Evolutionary conservation across 1,140 invertebrate species (phyloP).

Genomic region (Brachionus koreanus): DNA sequence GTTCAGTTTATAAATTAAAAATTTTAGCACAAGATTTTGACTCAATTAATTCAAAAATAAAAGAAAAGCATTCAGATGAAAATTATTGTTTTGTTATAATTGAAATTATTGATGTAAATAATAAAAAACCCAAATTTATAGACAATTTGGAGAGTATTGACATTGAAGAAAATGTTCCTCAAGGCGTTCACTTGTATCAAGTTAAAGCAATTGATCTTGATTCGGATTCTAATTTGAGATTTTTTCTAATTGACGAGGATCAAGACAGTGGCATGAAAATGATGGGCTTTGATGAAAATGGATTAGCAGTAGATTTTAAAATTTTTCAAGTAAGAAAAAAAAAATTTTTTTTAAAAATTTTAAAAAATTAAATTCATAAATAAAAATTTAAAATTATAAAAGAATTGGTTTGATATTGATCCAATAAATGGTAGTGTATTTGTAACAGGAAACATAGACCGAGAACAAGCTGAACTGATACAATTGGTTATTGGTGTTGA

Average conservation of each 20-base stretch:
- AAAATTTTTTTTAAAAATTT: background rate
- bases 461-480: constrained; percentile 76
- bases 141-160: constrained; percentile 65
- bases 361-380: constrained; percentile 51
- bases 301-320: background rate
- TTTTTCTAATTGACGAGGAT: background rate
- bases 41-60: constrained; percentile 67
- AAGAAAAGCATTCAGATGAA: constrained; percentile 62
- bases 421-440: constrained; percentile 45
- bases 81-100: constrained; percentile 68
- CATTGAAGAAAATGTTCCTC: constrained; percentile 72
- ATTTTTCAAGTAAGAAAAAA: background rate
- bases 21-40: constrained; percentile 66
- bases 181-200: constrained; percentile 58
- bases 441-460: constrained; percentile 65
- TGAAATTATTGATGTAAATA: constrained; percentile 81
- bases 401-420: constrained; percentile 47
- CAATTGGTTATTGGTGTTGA: constrained; percentile 72
- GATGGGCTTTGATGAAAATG: background rate
- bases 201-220: constrained; percentile 74
- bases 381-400: constrained; percentile 53
- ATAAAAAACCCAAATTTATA: constrained; percentile 73
- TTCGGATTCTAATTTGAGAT: constrained; percentile 66
- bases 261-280: background rate
- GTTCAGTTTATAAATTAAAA: constrained; percentile 62